These are phyloP conservation scores for Dusona sp. DNA, from an alignment of 2,888 invertebrate genomes.

Conservation along the genomic window DNA sequence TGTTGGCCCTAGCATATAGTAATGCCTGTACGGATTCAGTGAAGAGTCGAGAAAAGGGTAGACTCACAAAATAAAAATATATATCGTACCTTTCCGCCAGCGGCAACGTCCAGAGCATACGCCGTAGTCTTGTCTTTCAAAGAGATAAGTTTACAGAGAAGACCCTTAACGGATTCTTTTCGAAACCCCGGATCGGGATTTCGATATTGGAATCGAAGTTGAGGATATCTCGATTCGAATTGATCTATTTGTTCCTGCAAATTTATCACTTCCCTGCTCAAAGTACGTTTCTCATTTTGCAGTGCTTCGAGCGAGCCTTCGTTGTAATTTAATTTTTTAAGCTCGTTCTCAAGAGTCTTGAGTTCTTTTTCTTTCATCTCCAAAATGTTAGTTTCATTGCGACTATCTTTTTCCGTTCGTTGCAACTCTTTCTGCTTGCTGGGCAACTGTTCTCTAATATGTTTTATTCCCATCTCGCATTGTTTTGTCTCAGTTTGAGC, in stretches of 20 bases:
- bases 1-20: too few relatives aligned
- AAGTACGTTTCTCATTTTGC: constrained; percentile 84
- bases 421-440: constrained; percentile 89
- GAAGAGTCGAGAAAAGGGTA: too few relatives aligned
- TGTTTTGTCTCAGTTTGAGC: constrained; percentile 93
- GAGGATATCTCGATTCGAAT: constrained; percentile 87
- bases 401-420: constrained; percentile 88
- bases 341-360: constrained; percentile 86
- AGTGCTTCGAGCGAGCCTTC: constrained; percentile 87
- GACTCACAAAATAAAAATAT: too few relatives aligned
- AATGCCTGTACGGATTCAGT: too few relatives aligned
- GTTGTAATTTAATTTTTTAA: constrained; percentile 87
- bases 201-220: constrained; percentile 89
- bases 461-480: constrained; percentile 90
- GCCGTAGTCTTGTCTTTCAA: constrained; percentile 90
- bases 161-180: constrained; percentile 89
- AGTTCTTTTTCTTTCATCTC: constrained; percentile 87
- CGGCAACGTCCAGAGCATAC: constrained; percentile 93
- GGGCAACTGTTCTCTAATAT: constrained; percentile 88
- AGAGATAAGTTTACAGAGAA: constrained; percentile 92
- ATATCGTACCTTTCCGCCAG: constrained; percentile 91
- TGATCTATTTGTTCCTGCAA: constrained; percentile 87
- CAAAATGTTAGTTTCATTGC: constrained; percentile 88
- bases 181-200: constrained; percentile 93
- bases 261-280: constrained; percentile 86